A percentile compares a stretch with the other conserved stretches of the same genome.
Evolutionary conservation across 2,113 vertebrate genomes (phyloP).

Genomic region (Perca flavescens): DNA sequence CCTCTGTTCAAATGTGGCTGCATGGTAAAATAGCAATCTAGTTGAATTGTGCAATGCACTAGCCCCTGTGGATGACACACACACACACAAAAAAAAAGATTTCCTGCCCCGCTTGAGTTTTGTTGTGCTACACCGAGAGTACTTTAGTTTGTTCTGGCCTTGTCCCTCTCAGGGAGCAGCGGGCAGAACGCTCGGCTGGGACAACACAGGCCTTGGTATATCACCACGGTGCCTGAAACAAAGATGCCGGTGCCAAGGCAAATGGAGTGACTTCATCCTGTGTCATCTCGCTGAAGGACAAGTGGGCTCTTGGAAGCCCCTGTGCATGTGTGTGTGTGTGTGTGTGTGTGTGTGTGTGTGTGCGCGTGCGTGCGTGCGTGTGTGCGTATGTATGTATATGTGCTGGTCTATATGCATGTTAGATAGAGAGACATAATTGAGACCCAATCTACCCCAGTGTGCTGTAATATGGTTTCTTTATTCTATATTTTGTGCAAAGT

Average conservation of each 20-base stretch:
- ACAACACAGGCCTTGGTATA: constrained; percentile 62
- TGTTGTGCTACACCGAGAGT: constrained; percentile 42
- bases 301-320: constrained; percentile 38
- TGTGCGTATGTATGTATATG: no score
- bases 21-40: background rate
- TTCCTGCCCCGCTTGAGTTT: constrained; percentile 22
- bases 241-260: constrained; percentile 59
- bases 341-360: no score
- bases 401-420: no score
- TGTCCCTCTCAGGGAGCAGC: constrained; percentile 34
- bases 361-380: no score
- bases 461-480: no score
- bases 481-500: no score
- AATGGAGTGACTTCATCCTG: constrained; percentile 75
- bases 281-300: constrained; percentile 68
- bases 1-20: background rate
- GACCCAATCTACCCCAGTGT: no score
- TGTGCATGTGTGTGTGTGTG: no score
- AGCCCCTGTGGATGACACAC: background rate
- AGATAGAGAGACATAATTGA: no score
- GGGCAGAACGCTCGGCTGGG: constrained; percentile 48
- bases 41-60: background rate
- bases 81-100: background rate
- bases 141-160: constrained; percentile 48
- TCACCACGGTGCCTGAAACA: constrained; percentile 51